These are phyloP conservation scores for Mesochorus sp. DNA, from an alignment of 2,888 invertebrate genomes.

Conservation along the genomic window DNA sequence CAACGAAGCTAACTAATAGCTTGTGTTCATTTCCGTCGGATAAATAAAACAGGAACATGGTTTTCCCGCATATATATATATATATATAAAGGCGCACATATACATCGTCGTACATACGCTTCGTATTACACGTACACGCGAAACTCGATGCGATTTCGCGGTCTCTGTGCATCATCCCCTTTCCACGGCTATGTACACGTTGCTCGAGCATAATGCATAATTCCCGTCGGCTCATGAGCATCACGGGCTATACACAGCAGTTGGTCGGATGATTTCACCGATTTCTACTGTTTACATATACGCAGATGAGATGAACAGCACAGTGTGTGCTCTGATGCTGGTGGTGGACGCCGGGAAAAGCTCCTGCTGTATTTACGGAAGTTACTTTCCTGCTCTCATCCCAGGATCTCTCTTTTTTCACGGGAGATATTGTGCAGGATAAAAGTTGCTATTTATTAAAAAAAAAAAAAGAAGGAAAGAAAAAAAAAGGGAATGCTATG, in stretches of 20 bases:
- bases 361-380: no score
- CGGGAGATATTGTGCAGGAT: no score
- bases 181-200: background rate
- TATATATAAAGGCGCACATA: no score
- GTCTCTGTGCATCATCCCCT: background rate
- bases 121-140: no score
- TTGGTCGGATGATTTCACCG: conserved; percentile 55
- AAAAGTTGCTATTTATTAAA: background rate
- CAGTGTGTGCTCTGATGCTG: background rate
- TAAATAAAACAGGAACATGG: conserved; percentile 23
- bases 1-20: background rate
- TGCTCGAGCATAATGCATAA: conserved; percentile 20
- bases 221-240: background rate
- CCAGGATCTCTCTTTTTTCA: no score
- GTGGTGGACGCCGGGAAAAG: background rate
- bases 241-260: conserved; percentile 7
- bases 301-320: conserved; percentile 37
- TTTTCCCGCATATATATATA: no score
- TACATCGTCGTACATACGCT: background rate
- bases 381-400: no score
- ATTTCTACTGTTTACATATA: conserved; percentile 39
- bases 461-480: background rate
- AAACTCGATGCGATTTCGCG: no score
- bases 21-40: conserved; percentile 2
- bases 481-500: no score